Evolutionary conservation across 2,888 invertebrate genomes (phyloP).

Genomic region (Zaprionus lineosus): DNA sequence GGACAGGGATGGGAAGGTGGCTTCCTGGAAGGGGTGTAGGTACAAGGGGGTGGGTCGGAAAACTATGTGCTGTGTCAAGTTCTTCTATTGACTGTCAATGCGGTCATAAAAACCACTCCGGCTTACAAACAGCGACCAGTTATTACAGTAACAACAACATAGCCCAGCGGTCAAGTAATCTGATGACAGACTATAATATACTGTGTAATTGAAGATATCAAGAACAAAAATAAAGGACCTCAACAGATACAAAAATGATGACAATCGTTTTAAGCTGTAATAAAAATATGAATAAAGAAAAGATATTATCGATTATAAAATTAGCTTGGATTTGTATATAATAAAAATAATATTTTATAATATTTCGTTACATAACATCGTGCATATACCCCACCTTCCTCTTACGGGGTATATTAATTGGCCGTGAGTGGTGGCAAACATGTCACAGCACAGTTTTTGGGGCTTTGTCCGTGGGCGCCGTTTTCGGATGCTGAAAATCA

Average conservation of each 20-base stretch:
- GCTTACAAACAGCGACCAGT: constrained; percentile 53
- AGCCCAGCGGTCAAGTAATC: too few relatives aligned
- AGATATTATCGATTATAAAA: too few relatives aligned
- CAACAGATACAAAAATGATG: too few relatives aligned
- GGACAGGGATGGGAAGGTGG: not conserved
- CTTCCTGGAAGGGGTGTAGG: not conserved
- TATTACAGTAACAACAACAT: constrained; percentile 12
- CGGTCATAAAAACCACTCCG: constrained; percentile 67
- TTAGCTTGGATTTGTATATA: too few relatives aligned
- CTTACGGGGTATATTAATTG: constrained; percentile 8
- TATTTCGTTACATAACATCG: too few relatives aligned
- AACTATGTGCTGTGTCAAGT: constrained; percentile 49
- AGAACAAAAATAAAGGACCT: too few relatives aligned
- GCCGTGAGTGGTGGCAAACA: constrained; percentile 19
- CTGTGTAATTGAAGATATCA: not conserved
- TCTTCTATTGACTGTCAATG: constrained; percentile 60
- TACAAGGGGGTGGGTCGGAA: constrained; percentile 28
- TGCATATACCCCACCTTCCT: not conserved
- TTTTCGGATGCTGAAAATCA: constrained; percentile 63
- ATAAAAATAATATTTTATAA: too few relatives aligned
- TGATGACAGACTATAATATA: not conserved
- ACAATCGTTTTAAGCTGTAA: too few relatives aligned
- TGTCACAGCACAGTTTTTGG: constrained; percentile 32
- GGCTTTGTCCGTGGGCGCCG: constrained; percentile 16
- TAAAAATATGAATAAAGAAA: too few relatives aligned